Evolutionary conservation across 1,140 invertebrate genomes (phyloP).

Genomic region (Tyrophagus putrescentiae): DNA sequence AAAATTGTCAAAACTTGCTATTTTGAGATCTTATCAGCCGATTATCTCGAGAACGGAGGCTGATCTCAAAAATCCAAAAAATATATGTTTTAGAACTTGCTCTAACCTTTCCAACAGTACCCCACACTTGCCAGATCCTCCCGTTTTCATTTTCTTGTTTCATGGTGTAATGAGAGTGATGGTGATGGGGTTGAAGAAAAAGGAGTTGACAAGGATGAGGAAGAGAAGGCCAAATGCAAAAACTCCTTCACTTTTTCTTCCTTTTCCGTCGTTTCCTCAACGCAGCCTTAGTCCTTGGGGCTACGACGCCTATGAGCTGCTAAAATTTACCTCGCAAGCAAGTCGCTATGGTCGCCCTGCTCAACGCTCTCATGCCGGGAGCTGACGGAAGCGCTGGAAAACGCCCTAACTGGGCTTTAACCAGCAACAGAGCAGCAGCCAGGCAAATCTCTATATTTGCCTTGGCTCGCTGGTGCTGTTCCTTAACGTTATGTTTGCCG

Average conservation of each 20-base stretch:
- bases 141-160: background rate
- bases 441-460: background rate
- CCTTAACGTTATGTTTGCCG: background rate
- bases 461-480: background rate
- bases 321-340: background rate
- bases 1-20: background rate
- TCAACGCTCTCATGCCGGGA: conserved; percentile 5
- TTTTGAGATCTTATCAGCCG: conserved; percentile 6
- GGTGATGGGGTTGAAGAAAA: background rate
- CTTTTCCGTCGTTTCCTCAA: no score
- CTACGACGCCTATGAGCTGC: background rate
- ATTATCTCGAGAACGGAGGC: no score
- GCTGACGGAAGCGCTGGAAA: background rate
- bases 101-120: background rate
- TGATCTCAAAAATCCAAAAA: no score
- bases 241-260: background rate
- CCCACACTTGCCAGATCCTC: background rate
- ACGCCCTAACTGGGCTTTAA: no score
- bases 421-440: no score
- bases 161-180: no score
- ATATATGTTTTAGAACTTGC: background rate
- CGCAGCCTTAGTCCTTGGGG: no score
- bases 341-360: background rate
- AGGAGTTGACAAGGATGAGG: background rate
- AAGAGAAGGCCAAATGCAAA: background rate